Evolutionary conservation across 2,888 invertebrate genomes (phyloP).

Genomic region (Lepidochitona cinerea): DNA sequence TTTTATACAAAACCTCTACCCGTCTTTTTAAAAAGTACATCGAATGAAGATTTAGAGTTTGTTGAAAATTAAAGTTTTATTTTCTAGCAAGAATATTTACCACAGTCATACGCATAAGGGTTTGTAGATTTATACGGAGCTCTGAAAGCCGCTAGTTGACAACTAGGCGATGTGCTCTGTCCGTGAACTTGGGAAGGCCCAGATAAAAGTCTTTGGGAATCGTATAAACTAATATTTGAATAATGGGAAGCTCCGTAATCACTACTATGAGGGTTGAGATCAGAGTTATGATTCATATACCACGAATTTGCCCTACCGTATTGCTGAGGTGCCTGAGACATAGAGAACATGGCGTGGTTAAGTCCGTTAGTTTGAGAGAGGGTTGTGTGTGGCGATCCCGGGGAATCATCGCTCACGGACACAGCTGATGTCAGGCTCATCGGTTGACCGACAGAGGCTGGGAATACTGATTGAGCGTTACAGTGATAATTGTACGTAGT

Average conservation of each 20-base stretch:
- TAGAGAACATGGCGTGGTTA: constrained; percentile 51
- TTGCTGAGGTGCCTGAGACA: constrained; percentile 43
- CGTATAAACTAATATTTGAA: constrained; percentile 50
- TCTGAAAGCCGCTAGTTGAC: constrained; percentile 63
- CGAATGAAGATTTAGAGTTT: no score
- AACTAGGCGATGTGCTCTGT: constrained; percentile 47
- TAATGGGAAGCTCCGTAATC: constrained; percentile 50
- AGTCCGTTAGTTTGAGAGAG: constrained; percentile 49
- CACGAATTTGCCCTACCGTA: constrained; percentile 54
- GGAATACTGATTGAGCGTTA: constrained; percentile 44
- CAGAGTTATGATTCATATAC: constrained; percentile 52
- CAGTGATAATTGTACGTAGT: constrained; percentile 38
- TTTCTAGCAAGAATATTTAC: constrained; percentile 1
- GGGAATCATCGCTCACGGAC: background rate
- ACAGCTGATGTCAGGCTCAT: constrained; percentile 22
- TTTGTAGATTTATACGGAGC: constrained; percentile 54
- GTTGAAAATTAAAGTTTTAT: no score
- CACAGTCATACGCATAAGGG: constrained; percentile 59
- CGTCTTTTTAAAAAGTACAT: no score
- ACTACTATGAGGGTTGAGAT: constrained; percentile 44
- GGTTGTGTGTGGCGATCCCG: constrained; percentile 12
- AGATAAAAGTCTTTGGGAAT: constrained; percentile 51
- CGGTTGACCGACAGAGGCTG: constrained; percentile 16
- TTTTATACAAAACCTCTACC: no score
- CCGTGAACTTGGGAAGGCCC: constrained; percentile 36